Evolutionary conservation across 1,140 invertebrate species (phyloP), one percentile per base, ranked within the genome.

Genomic region (Condylostylus longicornis): DNA sequence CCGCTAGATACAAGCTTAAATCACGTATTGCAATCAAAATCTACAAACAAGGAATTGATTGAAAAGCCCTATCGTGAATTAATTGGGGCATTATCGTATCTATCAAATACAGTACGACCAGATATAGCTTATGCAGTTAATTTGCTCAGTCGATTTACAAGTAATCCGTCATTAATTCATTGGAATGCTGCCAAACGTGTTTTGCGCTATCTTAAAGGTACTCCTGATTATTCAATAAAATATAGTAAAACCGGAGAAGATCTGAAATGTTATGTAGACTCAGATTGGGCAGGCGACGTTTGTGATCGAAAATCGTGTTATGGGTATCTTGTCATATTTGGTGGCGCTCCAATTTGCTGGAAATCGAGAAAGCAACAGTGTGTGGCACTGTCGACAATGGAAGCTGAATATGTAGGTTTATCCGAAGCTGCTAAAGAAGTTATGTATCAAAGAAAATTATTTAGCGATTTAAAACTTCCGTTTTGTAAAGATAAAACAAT

Each of bases 61-160:
- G n/a, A n/a, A n/a, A n/a, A n/a, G n/a, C n/a, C n/a, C n/a, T 61
- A 50, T 31, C 47, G 45, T 14, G 34, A 58, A 27, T 21, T 50
- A 7, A 43, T 61, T 18, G 54, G 54, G 4, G 33, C 40, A 9
- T 35, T 64, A 9, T 22, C 63, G 19, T 63, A 63, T 39, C 18
- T 61, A 4, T 38, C 55, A 15, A 31, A 45, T 3, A 47, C 44
- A 9, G 54, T 58, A 6, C 23, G 62, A 37, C 60, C 57, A 17
- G 61, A 65, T 37, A 55, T 65, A 7, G 34, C 51, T 3, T 53
- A 47, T 30, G 47, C 48, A 13, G 57, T 63, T 0, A 43, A 39
- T 22, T 43, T 51, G 13, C 37, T 62, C 6, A 49, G 46, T 18
- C 47, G 54, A 42, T 48, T 44, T 28, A 48, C 46, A 6, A 43